Evolutionary conservation across 1,140 invertebrate genomes (phyloP).

Genomic region (Phortica variegata): DNA sequence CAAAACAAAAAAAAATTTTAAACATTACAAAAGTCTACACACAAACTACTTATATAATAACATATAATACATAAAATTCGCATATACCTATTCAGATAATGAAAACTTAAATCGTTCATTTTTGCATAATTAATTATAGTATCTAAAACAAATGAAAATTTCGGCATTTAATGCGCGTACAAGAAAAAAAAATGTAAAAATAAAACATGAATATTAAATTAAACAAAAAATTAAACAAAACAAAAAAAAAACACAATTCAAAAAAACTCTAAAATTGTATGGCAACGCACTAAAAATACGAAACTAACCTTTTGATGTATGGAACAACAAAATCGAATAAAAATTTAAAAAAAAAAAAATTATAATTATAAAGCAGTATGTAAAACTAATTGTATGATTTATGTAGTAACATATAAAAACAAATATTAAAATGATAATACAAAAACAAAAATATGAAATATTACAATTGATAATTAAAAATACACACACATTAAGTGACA

Average conservation of each 20-base stretch:
- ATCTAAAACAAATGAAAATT: slow-evolving; percentile 18
- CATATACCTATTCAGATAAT: no score
- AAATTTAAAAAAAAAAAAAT: slow-evolving; percentile 40
- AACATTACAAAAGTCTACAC: no score
- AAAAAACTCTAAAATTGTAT: slow-evolving; percentile 23
- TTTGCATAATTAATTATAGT: not conserved
- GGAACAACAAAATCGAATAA: no score
- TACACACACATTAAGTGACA: no score
- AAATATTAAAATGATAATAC: slow-evolving; percentile 37
- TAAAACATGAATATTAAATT: slow-evolving; percentile 41
- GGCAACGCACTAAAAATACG: slow-evolving; percentile 36
- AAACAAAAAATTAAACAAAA: slow-evolving; percentile 41
- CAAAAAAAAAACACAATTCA: slow-evolving; percentile 1
- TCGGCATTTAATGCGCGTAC: slow-evolving; percentile 51
- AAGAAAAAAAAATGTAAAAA: slow-evolving; percentile 22
- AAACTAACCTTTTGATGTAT: no score
- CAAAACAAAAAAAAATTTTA: slow-evolving; percentile 1
- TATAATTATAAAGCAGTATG: no score
- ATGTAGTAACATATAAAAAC: slow-evolving; percentile 42
- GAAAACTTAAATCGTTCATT: no score
- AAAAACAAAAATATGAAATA: slow-evolving; percentile 21
- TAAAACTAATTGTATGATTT: no score
- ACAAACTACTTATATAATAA: no score
- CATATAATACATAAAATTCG: no score
- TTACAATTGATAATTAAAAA: slow-evolving; percentile 27